Percentiles rank a stretch among this genome's conserved stretches.
phyloP scores from a whole-genome alignment of 2,113 vertebrate genomes.

The Gobio gobio region DNA sequence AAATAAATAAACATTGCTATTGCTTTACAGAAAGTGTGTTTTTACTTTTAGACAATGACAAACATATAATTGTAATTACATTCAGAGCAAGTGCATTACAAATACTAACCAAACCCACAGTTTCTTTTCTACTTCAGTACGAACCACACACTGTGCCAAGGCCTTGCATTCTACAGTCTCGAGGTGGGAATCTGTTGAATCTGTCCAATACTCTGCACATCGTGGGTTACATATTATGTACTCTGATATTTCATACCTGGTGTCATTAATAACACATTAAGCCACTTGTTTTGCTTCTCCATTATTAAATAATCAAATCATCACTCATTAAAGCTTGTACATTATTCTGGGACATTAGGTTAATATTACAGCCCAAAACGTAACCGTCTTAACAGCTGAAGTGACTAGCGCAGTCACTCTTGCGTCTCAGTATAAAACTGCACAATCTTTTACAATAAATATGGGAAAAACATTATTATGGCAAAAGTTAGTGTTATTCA shows the following conservation, averaged over 20 bases:
- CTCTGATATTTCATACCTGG: slow-evolving; percentile 53
- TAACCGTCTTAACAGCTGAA: not conserved
- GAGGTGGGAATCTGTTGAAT: slow-evolving; percentile 74
- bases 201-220: slow-evolving; percentile 51
- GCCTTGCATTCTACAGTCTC: slow-evolving; percentile 82
- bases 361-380: not conserved
- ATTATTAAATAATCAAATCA: slow-evolving; percentile 5
- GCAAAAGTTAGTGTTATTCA: not conserved
- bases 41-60: slow-evolving; percentile 67
- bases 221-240: slow-evolving; percentile 73
- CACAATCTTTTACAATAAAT: not conserved
- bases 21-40: slow-evolving; percentile 72
- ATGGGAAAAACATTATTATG: not conserved
- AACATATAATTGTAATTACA: slow-evolving; percentile 82
- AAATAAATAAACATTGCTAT: slow-evolving; percentile 75
- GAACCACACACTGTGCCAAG: slow-evolving; percentile 81
- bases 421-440: not conserved
- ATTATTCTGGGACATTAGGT: slow-evolving; percentile 31
- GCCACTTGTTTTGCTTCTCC: slow-evolving; percentile 11
- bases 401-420: not conserved
- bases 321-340: slow-evolving; percentile 48
- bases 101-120: slow-evolving; percentile 76
- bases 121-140: slow-evolving; percentile 60
- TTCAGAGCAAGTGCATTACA: slow-evolving; percentile 87
- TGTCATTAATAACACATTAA: slow-evolving; percentile 49